These are phyloP conservation scores for Lysandra bellargus DNA, from an alignment of 2,888 invertebrate species.

Conservation along the genomic window DNA sequence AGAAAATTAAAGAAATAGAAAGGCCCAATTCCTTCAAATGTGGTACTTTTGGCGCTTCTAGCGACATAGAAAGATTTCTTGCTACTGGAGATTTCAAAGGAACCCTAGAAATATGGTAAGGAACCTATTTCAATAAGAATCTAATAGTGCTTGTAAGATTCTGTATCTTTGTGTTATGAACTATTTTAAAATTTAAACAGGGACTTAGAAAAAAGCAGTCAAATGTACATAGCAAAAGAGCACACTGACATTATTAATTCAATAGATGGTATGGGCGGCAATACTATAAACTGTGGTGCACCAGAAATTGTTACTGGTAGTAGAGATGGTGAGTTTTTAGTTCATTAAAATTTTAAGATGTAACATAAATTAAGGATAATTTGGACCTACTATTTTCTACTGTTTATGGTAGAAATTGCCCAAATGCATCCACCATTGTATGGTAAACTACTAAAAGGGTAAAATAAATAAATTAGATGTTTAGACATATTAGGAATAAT, in stretches of 20 bases:
- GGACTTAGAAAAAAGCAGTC: constrained; percentile 88
- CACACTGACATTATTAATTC: constrained; percentile 94
- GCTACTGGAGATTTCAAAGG: constrained; percentile 96
- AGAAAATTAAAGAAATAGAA: constrained; percentile 86
- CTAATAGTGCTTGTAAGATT: background rate
- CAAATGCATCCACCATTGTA: too few relatives aligned
- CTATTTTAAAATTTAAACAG: constrained; percentile 61
- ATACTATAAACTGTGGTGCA: constrained; percentile 90
- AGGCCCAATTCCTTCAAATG: constrained; percentile 94
- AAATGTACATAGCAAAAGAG: constrained; percentile 88
- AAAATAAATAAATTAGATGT: background rate
- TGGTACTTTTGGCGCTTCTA: constrained; percentile 95
- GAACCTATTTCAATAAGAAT: constrained; percentile 32
- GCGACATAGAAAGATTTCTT: constrained; percentile 87
- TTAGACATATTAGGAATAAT: background rate
- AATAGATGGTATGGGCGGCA: constrained; percentile 95
- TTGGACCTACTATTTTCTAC: background rate
- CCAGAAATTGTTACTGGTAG: constrained; percentile 97
- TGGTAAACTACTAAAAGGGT: too few relatives aligned
- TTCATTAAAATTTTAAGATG: background rate
- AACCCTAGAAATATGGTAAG: constrained; percentile 89
- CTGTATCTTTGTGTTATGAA: background rate
- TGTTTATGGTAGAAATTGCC: too few relatives aligned
- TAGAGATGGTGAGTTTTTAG: constrained; percentile 85
- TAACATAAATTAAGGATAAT: background rate